Evolutionary conservation across 2,888 invertebrate species (phyloP).

Genomic region (Scaptomyza parva): DNA sequence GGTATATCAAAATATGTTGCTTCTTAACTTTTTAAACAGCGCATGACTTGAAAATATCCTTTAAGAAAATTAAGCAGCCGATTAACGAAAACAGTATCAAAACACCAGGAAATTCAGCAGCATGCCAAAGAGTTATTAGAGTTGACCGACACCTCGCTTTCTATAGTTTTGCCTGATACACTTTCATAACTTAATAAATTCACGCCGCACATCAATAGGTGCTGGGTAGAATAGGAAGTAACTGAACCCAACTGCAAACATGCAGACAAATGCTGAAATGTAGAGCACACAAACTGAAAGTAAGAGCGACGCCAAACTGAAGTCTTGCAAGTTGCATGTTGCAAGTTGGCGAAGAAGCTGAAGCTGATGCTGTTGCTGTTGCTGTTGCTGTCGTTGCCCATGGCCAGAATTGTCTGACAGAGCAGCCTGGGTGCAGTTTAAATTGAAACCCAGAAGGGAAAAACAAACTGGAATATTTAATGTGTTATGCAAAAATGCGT

Average conservation of each 20-base stretch:
- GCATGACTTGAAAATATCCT: constrained; percentile 7
- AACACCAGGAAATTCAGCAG: background rate
- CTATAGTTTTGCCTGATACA: background rate
- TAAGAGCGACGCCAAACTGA: constrained; percentile 64
- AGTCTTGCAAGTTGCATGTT: constrained; percentile 39
- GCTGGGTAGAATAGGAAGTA: constrained; percentile 11
- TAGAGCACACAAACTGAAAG: constrained; percentile 66
- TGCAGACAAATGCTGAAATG: constrained; percentile 68
- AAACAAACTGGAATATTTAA: constrained; percentile 77
- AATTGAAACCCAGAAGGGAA: constrained; percentile 73
- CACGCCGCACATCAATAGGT: background rate
- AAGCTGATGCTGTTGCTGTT: constrained; percentile 28
- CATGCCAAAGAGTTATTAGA: background rate
- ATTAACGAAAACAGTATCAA: background rate
- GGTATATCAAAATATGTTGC: constrained; percentile 67
- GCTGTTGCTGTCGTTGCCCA: constrained; percentile 41
- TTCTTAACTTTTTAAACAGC: constrained; percentile 68
- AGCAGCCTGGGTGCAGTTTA: constrained; percentile 64
- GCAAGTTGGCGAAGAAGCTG: constrained; percentile 31
- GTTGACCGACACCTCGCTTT: background rate
- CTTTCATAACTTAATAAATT: background rate
- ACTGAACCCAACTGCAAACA: constrained; percentile 12
- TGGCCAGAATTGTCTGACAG: constrained; percentile 45
- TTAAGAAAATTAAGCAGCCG: background rate
- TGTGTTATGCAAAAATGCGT: constrained; percentile 78